phyloP scores from a whole-genome alignment of 2,113 vertebrate genomes.

The Oceanodroma tethys region DNA sequence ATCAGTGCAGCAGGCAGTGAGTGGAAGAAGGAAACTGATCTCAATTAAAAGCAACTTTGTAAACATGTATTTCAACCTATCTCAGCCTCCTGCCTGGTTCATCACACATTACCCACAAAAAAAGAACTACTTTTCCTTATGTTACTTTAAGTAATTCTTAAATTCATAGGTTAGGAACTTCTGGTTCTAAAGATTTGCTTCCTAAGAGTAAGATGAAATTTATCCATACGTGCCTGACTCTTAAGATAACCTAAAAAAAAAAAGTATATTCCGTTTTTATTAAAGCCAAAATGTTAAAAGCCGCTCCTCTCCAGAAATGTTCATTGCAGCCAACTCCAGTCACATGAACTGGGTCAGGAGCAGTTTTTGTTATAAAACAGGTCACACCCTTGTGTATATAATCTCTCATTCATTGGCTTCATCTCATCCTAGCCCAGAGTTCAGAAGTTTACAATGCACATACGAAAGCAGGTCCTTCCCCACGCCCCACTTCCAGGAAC shows the following conservation, averaged over 20 bases:
- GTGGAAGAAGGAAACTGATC: background rate
- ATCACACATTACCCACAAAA: background rate
- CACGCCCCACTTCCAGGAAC: background rate
- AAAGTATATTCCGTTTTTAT: background rate
- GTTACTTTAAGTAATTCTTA: background rate
- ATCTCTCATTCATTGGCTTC: background rate
- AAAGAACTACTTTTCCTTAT: background rate
- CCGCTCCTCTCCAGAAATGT: background rate
- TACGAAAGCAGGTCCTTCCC: background rate
- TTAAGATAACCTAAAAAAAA: background rate
- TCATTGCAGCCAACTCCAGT: background rate
- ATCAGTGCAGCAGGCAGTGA: background rate
- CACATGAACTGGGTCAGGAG: background rate
- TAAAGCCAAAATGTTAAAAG: background rate
- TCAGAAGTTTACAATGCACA: background rate
- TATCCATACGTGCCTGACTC: background rate
- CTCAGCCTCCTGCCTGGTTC: background rate
- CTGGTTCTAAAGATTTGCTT: background rate
- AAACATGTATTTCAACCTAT: background rate
- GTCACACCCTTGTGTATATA: conserved; percentile 22
- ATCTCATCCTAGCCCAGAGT: background rate
- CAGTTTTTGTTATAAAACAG: background rate
- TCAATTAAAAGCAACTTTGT: background rate
- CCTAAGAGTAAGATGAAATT: background rate
- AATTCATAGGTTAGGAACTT: background rate